Conservation (phyloP, 53 echinoderm and acorn worm species). For the Antedon mediterranea region DNA sequence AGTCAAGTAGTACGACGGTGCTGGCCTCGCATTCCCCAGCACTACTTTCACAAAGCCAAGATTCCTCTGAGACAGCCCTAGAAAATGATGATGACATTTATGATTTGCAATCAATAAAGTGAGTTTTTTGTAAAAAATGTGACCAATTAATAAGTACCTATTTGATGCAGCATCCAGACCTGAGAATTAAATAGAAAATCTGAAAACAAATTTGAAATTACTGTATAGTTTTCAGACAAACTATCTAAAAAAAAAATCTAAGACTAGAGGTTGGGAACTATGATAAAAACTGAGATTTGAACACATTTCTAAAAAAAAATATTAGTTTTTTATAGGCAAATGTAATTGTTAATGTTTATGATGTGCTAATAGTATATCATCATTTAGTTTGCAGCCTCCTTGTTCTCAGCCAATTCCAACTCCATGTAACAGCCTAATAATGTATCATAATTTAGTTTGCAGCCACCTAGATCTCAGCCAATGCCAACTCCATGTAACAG, state of each 20-base stretch:
- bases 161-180: too few relatives aligned
- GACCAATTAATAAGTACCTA: too few relatives aligned
- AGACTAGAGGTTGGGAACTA: neutral
- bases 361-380: neutral
- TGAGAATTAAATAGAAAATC: too few relatives aligned
- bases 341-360: too few relatives aligned
- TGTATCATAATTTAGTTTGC: constrained; percentile 9
- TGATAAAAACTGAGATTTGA: too few relatives aligned
- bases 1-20: constrained; percentile 69
- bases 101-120: constrained; percentile 72
- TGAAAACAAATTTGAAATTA: too few relatives aligned
- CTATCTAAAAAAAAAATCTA: too few relatives aligned
- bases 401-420: constrained; percentile 17
- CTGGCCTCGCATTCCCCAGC: constrained; percentile 81
- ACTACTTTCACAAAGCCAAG: constrained; percentile 54
- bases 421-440: neutral
- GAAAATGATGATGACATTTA: constrained; percentile 69
- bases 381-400: constrained; percentile 24
- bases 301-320: neutral
- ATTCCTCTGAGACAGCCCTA: constrained; percentile 59
- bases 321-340: too few relatives aligned
- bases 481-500: constrained; percentile 1
- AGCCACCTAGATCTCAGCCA: constrained; percentile 21
- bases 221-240: too few relatives aligned
- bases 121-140: neutral